phyloP scores from a whole-genome alignment of 2,888 invertebrate genomes.

The Caradrina kadenii region DNA sequence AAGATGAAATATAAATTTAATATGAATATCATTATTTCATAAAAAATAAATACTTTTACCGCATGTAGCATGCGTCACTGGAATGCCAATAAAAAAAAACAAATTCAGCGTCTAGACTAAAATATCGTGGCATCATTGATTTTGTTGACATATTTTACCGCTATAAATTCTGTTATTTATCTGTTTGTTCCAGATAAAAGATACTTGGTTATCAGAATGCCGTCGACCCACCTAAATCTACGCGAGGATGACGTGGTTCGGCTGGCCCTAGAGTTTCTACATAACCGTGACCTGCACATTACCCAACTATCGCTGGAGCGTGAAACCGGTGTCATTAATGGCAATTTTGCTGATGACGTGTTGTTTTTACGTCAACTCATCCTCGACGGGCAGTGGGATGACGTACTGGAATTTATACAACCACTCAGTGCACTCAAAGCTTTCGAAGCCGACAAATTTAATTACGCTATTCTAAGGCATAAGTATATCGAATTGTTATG shows the following conservation, averaged over 20 bases:
- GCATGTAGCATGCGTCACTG: not conserved
- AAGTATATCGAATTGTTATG: slow-evolving; percentile 98
- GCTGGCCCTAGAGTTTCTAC: slow-evolving; percentile 95
- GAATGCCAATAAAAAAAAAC: slow-evolving; percentile 1
- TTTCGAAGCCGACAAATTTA: slow-evolving; percentile 96
- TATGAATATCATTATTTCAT: no score
- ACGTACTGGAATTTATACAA: slow-evolving; percentile 98
- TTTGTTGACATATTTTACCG: not conserved
- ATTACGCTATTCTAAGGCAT: slow-evolving; percentile 96
- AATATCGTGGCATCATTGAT: not conserved
- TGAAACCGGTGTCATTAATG: slow-evolving; percentile 98
- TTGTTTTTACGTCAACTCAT: slow-evolving; percentile 98
- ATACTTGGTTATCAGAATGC: slow-evolving; percentile 88
- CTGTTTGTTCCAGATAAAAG: slow-evolving; percentile 73
- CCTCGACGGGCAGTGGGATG: slow-evolving; percentile 99
- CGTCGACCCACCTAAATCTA: slow-evolving; percentile 95
- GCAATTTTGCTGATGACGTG: slow-evolving; percentile 97
- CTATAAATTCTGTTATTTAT: slow-evolving; percentile 4
- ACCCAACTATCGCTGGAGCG: slow-evolving; percentile 97
- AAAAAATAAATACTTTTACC: not conserved
- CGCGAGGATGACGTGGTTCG: slow-evolving; percentile 97
- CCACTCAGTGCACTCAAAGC: slow-evolving; percentile 95
- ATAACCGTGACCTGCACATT: slow-evolving; percentile 97
- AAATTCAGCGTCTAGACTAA: not conserved
- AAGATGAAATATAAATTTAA: not conserved